These are phyloP conservation scores for Drosophila busckii DNA, from an alignment of 1,140 invertebrate genomes.

Conservation along the genomic window DNA sequence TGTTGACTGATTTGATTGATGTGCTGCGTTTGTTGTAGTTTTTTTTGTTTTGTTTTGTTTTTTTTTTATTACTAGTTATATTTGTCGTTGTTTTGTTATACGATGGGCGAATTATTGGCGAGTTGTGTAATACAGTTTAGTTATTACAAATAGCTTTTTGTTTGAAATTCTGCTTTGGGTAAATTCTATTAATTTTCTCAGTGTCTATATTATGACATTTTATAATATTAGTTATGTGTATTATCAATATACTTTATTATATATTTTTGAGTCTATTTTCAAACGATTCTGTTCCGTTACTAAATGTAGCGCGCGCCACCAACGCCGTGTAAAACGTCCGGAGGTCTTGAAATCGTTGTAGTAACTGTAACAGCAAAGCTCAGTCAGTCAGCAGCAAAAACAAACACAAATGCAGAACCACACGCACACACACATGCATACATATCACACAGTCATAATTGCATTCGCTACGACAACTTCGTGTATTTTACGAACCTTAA, in stretches of 20 bases:
- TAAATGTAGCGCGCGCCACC: conserved; percentile 56
- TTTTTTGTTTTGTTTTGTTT: too few relatives aligned
- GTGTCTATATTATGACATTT: conserved; percentile 16
- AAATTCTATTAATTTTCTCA: conserved; percentile 5
- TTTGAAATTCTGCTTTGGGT: conserved; percentile 22
- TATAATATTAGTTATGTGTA: conserved; percentile 16
- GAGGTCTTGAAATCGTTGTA: conserved; percentile 65
- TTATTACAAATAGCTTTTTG: conserved; percentile 14
- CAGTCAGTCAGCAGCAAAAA: conserved; percentile 46
- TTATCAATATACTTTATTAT: conserved; percentile 5
- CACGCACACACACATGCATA: conserved; percentile 22
- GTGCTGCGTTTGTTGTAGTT: too few relatives aligned
- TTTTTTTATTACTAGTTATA: too few relatives aligned
- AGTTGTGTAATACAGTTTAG: conserved; percentile 31
- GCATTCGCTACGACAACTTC: conserved; percentile 24
- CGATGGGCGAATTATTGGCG: conserved; percentile 34
- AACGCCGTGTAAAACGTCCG: conserved; percentile 57
- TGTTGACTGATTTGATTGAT: conserved; percentile 29
- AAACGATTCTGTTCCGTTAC: conserved; percentile 50
- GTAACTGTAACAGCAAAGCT: conserved; percentile 45
- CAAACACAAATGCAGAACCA: conserved; percentile 29
- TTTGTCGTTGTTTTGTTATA: too few relatives aligned
- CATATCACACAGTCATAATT: conserved; percentile 7
- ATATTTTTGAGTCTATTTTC: conserved; percentile 6
- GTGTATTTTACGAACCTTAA: not conserved